Conservation (phyloP, 2,888 invertebrate species). For the Erebia ligea region DNA sequence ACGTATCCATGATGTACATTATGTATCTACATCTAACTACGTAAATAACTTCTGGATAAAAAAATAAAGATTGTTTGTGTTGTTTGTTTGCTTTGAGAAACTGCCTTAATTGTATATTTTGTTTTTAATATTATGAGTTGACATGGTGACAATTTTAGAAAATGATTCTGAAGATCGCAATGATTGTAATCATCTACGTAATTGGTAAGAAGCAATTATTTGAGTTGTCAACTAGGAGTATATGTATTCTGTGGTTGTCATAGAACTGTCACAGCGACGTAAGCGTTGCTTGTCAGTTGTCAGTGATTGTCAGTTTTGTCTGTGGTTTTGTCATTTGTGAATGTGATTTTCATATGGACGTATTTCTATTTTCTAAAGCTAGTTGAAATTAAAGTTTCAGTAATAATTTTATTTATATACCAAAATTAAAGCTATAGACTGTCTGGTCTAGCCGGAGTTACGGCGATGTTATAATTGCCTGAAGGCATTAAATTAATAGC, state of each 20-base stretch:
- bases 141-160: no score
- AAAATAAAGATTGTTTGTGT: no score
- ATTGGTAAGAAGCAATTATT: not conserved
- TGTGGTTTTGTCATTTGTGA: not conserved
- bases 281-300: not conserved
- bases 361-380: no score
- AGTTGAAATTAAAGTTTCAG: not conserved
- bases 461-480: not conserved
- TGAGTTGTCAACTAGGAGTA: not conserved
- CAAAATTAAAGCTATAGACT: conserved; percentile 33
- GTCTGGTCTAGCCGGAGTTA: conserved; percentile 5
- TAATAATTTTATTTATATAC: conserved; percentile 24
- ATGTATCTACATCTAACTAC: no score
- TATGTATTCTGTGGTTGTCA: no score
- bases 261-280: not conserved
- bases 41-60: no score
- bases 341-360: no score
- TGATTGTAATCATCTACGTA: not conserved
- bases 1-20: no score
- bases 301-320: not conserved
- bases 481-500: not conserved
- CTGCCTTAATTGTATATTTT: no score
- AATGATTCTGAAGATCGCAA: no score
- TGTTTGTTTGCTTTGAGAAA: no score
- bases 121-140: no score